Evolutionary conservation across 2,797 vertebrate species (phyloP), one percentile per base, ranked within the genome.

Genomic region (Triplophysa yarkandensis): DNA sequence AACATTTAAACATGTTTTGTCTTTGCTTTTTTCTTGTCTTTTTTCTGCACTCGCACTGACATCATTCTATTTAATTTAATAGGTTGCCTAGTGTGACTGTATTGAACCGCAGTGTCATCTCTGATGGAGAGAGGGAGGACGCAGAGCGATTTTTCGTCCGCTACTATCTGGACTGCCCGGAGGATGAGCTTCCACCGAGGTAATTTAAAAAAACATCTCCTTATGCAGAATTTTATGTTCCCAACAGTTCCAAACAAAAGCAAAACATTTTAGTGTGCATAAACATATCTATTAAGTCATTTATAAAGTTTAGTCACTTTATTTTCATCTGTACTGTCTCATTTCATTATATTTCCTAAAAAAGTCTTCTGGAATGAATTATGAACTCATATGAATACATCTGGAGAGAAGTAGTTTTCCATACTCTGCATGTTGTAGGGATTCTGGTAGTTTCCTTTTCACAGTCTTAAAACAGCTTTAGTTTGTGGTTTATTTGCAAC

Each of bases 71-170:
- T 72, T n/a, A n/a, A 11, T 66, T 6, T 65, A 61, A 39, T 86
- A 99, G 98, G 84, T 91, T 99, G 84, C 96, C 97, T 0, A 92
- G 93, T 0, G 93, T 99, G n/a, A 74, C 87, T 60, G 88, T 97
- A 83, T 85, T 99, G 81, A 99, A 99, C 0, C 96, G 97, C 19
- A 93, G 96, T 50, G 90, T 93, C 4, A 93, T 99, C 78, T 92
- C 90, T 0, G 87, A 93, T 0, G 94, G 92, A 1, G 98, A 99
- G 77, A 92, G 96, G 21, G 96, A 99, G 85, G 96, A 97, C 66
- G 96, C 98, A 0, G 98, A 99, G 86, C 91, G 97, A n/a, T 98
- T 98, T 88, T 98, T 98, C 86, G 95, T 99, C 83, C 93, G 98
- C 28, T 95, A 94, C 55, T 92, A 95, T 85, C 92, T 95, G 83